Base-by-base conservation (phyloP, 2,888 invertebrate species). In the Philopedon plagiatum region DNA sequence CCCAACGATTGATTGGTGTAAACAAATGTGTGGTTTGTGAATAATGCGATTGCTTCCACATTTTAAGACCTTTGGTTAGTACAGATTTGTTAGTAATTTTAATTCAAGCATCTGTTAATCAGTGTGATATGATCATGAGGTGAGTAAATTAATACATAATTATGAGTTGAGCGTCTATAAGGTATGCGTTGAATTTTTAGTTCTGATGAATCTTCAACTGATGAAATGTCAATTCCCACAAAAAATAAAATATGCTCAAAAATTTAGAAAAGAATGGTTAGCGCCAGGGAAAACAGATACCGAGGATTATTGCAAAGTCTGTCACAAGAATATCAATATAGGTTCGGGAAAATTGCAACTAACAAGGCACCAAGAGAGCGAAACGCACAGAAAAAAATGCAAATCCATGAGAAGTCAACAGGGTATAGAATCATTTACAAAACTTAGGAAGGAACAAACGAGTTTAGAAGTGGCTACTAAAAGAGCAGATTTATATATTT, bases 321-420 rank as follows among this genome's bases (percentile, higher is more conserved):
- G 37, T n/a, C 4, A 37, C 13, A n/a, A 37, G 5, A 13, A 13
- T 13, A 37, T 37, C 11, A 37, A 37, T 37, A 37, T 37, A 37
- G 5, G 13, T 2, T 8, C 62, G 13, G 69, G 69, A 15, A 46
- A 56, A 15, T 41, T 68, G 23, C 62, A 62, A 61, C 34, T 69
- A 29, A 8, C 51, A 15, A 18, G 62, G 18, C 69, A 62, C 54
- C 54, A 62, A 37, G 62, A 62, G 13, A 41, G 56, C 39, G 41
- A 23, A 8, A 5, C 8, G 5, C 56, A 56, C 18, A 32, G n/a
- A 18, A 56, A 56, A 32, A 18, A 19, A 46, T 7, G 8, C 4
- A 46, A 46, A 60, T 46, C 61, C 2, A 9, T 44, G 32, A 64
- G 57, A 64, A 32, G 9, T 5, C 70, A 70, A 5, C 37, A 13